A percentile compares a stretch with the other conserved stretches of the same genome.
Evolutionary conservation across 2,888 invertebrate species (phyloP).

Genomic region (Terebella lapidaria): DNA sequence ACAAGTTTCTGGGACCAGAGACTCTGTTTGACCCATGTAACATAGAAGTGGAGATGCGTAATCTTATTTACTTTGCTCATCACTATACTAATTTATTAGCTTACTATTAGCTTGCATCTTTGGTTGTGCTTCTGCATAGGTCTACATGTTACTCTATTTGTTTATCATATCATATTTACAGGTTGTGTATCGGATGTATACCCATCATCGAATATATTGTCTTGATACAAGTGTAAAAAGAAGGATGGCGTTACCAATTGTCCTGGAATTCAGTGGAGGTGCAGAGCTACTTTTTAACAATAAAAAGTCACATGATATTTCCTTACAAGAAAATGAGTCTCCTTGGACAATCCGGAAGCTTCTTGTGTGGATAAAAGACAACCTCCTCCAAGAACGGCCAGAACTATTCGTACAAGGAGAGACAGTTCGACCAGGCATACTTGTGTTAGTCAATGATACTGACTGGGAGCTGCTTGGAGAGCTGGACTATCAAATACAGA

Average conservation of each 20-base stretch:
- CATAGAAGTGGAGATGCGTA: too few species aligned
- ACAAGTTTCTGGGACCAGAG: too few species aligned
- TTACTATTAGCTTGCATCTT: too few species aligned
- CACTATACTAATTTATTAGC: too few species aligned
- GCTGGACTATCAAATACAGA: conserved; percentile 52
- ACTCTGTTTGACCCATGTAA: too few species aligned
- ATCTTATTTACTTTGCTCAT: too few species aligned
- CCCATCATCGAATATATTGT: too few species aligned
- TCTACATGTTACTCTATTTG: too few species aligned
- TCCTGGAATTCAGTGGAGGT: conserved; percentile 66
- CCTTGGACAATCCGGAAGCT: conserved; percentile 61
- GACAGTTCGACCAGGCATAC: conserved; percentile 75
- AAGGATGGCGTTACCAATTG: conserved; percentile 2
- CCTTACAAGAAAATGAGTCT: conserved; percentile 56
- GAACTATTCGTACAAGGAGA: conserved; percentile 60
- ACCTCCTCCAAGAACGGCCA: conserved; percentile 75
- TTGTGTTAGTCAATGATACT: conserved; percentile 87
- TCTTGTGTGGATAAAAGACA: conserved; percentile 77
- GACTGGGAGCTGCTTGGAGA: conserved; percentile 84
- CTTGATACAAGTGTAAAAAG: too few species aligned
- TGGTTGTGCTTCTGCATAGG: too few species aligned
- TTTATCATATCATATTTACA: too few species aligned
- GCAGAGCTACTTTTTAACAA: conserved; percentile 86
- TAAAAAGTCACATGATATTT: conserved; percentile 67
- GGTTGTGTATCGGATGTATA: too few species aligned